A percentile compares a stretch with the other conserved stretches of the same genome.
These are phyloP conservation scores for Leptonema lineaticorne DNA, from an alignment of 1,140 invertebrate species.

Conservation along the genomic window DNA sequence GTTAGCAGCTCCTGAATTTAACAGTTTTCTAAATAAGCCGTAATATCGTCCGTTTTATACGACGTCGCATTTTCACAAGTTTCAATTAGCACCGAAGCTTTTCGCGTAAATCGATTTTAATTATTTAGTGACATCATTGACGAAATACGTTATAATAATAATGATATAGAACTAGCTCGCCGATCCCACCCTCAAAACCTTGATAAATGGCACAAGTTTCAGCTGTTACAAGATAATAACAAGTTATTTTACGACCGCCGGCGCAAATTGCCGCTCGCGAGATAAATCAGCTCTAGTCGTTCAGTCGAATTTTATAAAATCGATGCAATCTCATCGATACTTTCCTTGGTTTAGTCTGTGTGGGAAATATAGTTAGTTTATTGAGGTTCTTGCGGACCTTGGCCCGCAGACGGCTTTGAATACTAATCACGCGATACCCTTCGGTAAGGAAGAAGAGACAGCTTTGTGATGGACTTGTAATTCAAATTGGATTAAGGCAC, in stretches of 20 bases:
- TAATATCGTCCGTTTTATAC: background rate
- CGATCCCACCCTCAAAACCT: background rate
- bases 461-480: constrained; percentile 3
- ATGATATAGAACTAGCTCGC: background rate
- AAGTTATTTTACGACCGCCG: background rate
- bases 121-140: no score
- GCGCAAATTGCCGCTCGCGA: background rate
- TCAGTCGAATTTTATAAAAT: background rate
- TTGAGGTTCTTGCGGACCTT: no score
- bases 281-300: background rate
- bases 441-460: background rate
- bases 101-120: no score
- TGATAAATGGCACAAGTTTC: background rate
- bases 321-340: no score
- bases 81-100: no score
- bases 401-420: no score
- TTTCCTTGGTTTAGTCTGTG: no score
- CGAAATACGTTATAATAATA: no score
- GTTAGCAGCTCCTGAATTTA: no score
- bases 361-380: no score
- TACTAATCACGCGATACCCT: background rate
- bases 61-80: no score
- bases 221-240: background rate
- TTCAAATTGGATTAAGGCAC: constrained; percentile 11
- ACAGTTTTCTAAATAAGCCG: background rate